Conservation (phyloP, 2,888 invertebrate species). For the Patella depressa region DNA sequence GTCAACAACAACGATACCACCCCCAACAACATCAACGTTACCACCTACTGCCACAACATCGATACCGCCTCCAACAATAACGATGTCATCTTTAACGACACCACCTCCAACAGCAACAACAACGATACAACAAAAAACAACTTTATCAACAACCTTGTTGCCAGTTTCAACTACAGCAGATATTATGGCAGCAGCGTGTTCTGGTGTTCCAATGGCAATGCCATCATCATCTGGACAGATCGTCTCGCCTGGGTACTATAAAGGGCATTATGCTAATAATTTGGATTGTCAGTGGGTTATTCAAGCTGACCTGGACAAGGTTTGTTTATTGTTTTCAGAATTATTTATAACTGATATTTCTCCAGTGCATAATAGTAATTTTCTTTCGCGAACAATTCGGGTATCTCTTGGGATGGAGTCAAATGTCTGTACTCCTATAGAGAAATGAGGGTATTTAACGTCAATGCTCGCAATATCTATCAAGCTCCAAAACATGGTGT, state of each 20-base stretch:
- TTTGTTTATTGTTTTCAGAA: constrained; percentile 20
- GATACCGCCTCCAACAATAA: neutral
- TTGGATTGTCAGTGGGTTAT: constrained; percentile 33
- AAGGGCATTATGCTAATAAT: constrained; percentile 19
- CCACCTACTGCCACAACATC: neutral
- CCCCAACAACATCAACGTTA: neutral
- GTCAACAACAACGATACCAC: constrained; percentile 13
- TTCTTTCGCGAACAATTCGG: no score
- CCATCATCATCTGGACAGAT: constrained; percentile 19
- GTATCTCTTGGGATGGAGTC: no score
- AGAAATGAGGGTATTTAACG: no score
- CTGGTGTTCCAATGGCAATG: constrained; percentile 23
- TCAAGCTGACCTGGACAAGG: constrained; percentile 18
- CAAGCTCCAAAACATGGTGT: no score
- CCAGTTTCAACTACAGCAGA: neutral
- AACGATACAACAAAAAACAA: neutral
- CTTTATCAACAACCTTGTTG: neutral
- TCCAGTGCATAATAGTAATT: no score
- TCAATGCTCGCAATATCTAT: no score
- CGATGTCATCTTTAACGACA: neutral
- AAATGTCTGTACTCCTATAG: no score
- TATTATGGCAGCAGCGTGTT: constrained; percentile 19
- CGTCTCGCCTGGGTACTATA: constrained; percentile 26
- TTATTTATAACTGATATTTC: no score
- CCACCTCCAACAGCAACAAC: neutral